phyloP scores from a whole-genome alignment of 2,888 invertebrate genomes.

The Encarsia formosa region DNA sequence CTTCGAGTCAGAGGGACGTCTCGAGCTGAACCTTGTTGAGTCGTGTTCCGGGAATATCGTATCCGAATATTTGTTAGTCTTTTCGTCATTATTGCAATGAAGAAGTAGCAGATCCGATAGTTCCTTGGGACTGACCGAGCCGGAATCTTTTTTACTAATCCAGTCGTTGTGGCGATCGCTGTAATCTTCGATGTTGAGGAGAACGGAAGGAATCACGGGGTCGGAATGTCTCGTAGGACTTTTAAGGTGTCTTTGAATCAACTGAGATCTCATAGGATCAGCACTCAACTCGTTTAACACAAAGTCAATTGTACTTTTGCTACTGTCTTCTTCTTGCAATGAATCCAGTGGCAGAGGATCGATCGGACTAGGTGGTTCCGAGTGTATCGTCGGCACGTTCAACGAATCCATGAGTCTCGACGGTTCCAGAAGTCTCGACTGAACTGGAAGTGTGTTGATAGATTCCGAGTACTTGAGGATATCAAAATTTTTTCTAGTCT shows the following conservation, averaged over 20 bases:
- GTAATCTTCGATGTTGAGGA: conserved; percentile 42
- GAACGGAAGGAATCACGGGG: conserved; percentile 40
- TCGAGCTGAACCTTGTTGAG: conserved; percentile 42
- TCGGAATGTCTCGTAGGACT: conserved; percentile 40
- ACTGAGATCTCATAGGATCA: conserved; percentile 5
- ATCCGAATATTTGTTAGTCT: conserved; percentile 35
- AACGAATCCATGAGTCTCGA: conserved; percentile 32
- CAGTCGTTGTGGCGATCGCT: conserved; percentile 23
- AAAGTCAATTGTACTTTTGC: not conserved
- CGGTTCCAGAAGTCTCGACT: conserved; percentile 32
- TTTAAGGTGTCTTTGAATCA: not conserved
- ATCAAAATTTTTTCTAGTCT: conserved; percentile 27
- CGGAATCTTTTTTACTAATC: conserved; percentile 6
- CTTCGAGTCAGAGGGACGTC: conserved; percentile 44
- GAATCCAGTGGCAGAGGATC: conserved; percentile 39
- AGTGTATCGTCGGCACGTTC: conserved; percentile 41
- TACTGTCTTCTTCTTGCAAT: conserved; percentile 31
- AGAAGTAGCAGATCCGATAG: conserved; percentile 19
- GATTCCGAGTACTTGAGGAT: conserved; percentile 37
- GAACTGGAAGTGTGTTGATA: conserved; percentile 18
- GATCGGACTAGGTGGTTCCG: conserved; percentile 46
- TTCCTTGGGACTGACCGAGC: conserved; percentile 12
- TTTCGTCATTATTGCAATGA: conserved; percentile 22
- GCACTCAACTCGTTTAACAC: not conserved
- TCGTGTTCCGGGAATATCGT: conserved; percentile 43